Base-by-base conservation (phyloP, 2,113 vertebrate species). In the Donacobius atricapilla region DNA sequence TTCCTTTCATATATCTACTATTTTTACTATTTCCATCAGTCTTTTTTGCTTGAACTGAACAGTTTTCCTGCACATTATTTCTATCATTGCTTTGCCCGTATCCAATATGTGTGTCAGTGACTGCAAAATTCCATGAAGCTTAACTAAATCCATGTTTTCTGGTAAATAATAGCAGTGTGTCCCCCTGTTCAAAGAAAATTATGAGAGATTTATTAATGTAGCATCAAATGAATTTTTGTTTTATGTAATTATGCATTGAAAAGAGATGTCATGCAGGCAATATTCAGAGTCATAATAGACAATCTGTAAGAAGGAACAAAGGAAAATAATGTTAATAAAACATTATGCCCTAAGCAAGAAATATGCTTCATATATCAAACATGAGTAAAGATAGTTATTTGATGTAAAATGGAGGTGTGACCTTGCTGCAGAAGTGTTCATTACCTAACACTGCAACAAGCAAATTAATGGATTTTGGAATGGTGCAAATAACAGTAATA, bases 301-400 rank as follows among this genome's bases (percentile, higher is more conserved):
- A 93, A 92, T 90, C 85, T 93, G 57, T 77, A 92, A 64, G 95
- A 97, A 96, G 96, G 90, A 97, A 97, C 90, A 97, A 97, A 97
- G 90, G 90, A 58, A 97, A 97, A 98, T 93, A 90, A 92, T 96
- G 90, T 98, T 92, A 97, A 98, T 97, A 97, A 98, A 97, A 98
- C 85, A 96, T 96, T 80, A 90, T 76, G 77, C 97, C 94, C 60
- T 61, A 15, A 96, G 97, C 92, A 87, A 96, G 88, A 96, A 97
- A 91, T 96, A 88, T 54, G 85, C 90, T 96, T 96, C 84, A 88
- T 94, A 91, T 90, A 94, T 95, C 93, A 95, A 93, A 94, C 87
- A 89, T 83, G 88, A 97, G 94, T 95, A 96, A 94, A 89, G 79
- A 95, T 18, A 90, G 87, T 65, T 95, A 77, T 95, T 86, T 90